Evolutionary conservation across 2,113 vertebrate genomes (phyloP).

Genomic region (Muntiacus muntjak): DNA sequence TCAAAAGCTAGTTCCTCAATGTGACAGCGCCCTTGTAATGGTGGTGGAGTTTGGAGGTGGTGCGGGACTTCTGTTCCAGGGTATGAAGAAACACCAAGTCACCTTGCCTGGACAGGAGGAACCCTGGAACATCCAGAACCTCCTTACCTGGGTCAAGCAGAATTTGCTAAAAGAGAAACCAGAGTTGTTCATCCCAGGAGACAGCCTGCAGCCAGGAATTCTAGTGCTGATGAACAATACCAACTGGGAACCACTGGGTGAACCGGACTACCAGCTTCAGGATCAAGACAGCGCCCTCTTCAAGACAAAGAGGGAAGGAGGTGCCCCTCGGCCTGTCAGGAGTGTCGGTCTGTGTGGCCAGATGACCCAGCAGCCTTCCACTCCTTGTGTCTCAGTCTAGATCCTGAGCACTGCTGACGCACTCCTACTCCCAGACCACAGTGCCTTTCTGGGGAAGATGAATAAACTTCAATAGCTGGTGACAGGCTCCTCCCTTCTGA

Average conservation of each 20-base stretch:
- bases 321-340: not conserved
- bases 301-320: not conserved
- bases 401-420: not conserved
- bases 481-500: not conserved
- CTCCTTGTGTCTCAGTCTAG: not conserved
- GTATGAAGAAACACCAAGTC: not conserved
- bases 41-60: not conserved
- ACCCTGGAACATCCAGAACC: not conserved
- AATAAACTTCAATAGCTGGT: not conserved
- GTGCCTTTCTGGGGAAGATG: not conserved
- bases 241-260: conserved; percentile 98
- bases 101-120: not conserved
- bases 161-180: not conserved
- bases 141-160: not conserved
- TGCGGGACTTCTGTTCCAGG: not conserved
- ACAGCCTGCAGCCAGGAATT: conserved; percentile 89
- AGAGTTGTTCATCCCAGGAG: not conserved
- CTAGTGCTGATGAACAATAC: conserved; percentile 96
- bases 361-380: conserved; percentile 37
- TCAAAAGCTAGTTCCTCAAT: not conserved
- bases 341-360: not conserved
- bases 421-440: not conserved
- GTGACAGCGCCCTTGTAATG: not conserved
- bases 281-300: conserved; percentile 86
- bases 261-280: conserved; percentile 93